A percentile compares a stretch with the other conserved stretches of the same genome.
Evolutionary conservation across 2,113 vertebrate species (phyloP).

Genomic region (Cebus imitator): DNA sequence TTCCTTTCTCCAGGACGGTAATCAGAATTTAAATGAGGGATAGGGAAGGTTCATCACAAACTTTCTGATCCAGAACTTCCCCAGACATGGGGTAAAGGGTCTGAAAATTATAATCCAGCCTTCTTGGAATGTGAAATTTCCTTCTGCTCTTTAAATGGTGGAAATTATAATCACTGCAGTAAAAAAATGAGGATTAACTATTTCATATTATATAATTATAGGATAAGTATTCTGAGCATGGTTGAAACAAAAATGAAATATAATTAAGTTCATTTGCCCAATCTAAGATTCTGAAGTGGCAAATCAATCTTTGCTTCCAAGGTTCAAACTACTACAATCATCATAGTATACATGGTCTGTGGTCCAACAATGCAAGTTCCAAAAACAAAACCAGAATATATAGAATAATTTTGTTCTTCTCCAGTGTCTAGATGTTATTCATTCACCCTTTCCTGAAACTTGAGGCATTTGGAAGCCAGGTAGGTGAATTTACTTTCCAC

Average conservation of each 20-base stretch:
- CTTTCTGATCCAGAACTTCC: background rate
- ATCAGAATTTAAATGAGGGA: background rate
- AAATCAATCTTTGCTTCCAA: background rate
- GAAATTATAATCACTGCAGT: background rate
- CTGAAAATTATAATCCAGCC: background rate
- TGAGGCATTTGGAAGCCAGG: slow-evolving; percentile 15
- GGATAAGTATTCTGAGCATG: background rate
- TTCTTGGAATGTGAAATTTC: background rate
- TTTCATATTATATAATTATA: background rate
- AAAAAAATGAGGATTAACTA: slow-evolving; percentile 1
- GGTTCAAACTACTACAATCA: background rate
- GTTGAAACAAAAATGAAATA: background rate
- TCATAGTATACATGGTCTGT: background rate
- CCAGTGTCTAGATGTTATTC: background rate
- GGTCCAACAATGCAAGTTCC: background rate
- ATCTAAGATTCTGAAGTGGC: background rate
- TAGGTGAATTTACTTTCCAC: slow-evolving; percentile 49
- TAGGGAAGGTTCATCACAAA: background rate
- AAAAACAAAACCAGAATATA: background rate
- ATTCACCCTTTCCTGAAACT: slow-evolving; percentile 1
- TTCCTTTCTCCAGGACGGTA: background rate
- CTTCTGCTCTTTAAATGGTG: background rate
- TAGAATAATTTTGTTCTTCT: background rate
- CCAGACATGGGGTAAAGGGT: background rate
- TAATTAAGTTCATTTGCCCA: slow-evolving; percentile 23